Evolutionary conservation across 2,113 vertebrate species (phyloP), one percentile per base, ranked within the genome.

Genomic region (Rhineura floridana): DNA sequence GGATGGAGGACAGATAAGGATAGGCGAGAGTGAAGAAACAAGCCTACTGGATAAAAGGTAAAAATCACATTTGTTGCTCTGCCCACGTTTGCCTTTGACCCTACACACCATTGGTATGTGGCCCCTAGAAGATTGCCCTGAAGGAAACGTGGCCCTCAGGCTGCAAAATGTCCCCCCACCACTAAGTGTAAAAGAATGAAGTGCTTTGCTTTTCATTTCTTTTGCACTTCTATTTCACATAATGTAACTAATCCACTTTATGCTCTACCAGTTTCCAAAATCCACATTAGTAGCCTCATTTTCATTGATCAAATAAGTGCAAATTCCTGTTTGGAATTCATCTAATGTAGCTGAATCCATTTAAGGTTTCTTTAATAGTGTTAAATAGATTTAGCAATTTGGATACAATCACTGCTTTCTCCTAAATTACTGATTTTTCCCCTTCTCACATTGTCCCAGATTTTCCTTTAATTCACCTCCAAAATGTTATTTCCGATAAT

Each of bases 261-360:
- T 59, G 15, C 55, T 59, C 55, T 59, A 59, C 55, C 55, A 59
- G 55, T 48, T 1, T 88, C 36, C 46, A 89, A 72, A 90, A 85
- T 83, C 81, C 36, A 85, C 62, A 55, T 88, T 82, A 90, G 67
- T 69, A 46, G 15, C 78, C 25, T 21, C 48, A 30, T 59, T 90
- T 88, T 1, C 2, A 81, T 67, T 88, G 82, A 89, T 72, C 33
- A 90, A 76, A 86, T 67, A 17, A 83, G 10, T 79, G 7, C 1
- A 79, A 88, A 89, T 85, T 86, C 52, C 84, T 65, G 25, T 6
- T 87, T 89, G 80, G 19, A 84, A 78, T 89, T 39, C 46, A 91
- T 44, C 0, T 87, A 83, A 88, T 72, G 85, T 80, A 0, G 17
- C 0, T 81, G 75, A 85, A 86, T 52, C 4, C 6, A 15, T 59